Evolutionary conservation across 2,113 vertebrate species (phyloP), one percentile per base, ranked within the genome.

Genomic region (Dicerorhinus sumatrensis): DNA sequence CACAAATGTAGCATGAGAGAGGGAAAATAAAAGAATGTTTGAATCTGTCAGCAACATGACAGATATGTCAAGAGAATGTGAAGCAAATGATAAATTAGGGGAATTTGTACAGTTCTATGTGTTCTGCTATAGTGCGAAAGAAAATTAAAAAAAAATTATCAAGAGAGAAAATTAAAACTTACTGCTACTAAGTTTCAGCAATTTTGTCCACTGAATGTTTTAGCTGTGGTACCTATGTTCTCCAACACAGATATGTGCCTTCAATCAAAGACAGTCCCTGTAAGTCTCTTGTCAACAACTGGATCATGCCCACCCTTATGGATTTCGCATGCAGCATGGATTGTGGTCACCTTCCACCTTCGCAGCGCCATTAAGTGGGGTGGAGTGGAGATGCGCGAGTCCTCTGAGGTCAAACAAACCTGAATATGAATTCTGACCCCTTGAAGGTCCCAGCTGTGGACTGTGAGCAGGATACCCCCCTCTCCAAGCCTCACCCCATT

Each of bases 21-120:
- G 21, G 85, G 51, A 62, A 90, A 73, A 60, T 79, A 83, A 86
- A 29, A 69, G 27, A 25, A 31, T 51, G 29, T 82, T 84, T 85
- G 42, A 17, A 11, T 69, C 65, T 87, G 42, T 89, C 83, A 83
- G 36, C 11, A 81, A 51, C 31, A 48, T 77, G 92, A 82, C 46
- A 86, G 83, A 85, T 65, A 80, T 70, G 20, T 80, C 58, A 82
- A 92, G 94, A 91, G 69, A 87, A 86, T 70, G 23, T 36, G 12
- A 94, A 76, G 18, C 23, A 88, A 91, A 39, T 58, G 89, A 96
- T 65, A 96, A 96, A 73, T 80, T 36, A 81, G 60, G 42, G 54
- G 70, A 92, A 94, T 91, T 33, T 86, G 27, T 58, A 84, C 9
- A 65, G 36, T 39, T 62, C 69, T 27, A 3, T 42, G 10, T 91